Base-by-base conservation (phyloP, 2,113 vertebrate genomes). In the Cichladusa arquata region DNA sequence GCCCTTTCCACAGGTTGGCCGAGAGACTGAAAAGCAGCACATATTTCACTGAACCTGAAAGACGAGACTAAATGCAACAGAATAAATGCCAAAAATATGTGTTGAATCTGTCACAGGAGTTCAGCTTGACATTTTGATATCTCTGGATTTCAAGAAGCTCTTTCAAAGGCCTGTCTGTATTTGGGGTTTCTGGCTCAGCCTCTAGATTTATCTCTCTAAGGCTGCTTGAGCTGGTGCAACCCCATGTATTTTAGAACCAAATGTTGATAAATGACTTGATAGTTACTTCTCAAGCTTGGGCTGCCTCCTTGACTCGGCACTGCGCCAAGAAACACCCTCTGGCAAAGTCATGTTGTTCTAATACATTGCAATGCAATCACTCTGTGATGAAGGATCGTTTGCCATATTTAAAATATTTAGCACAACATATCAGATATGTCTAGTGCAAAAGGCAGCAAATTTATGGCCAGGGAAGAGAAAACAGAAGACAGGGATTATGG, bases 331-430 rank as follows among this genome's bases (percentile, higher is more conserved):
- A 94, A 94, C 80, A 90, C 92, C 93, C 90, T 83, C 90, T 92
- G 92, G 96, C 93, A 94, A 96, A 95, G 93, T 94, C 90, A 64
- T 67, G 82, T 88, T 92, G 71, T 74, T 96, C 90, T 95, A 86
- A 94, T 88, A 81, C 77, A 65, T 74, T 50, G 69, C 82, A 93
- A 90, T 88, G 92, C 67, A 88, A 90, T 94, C 77, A 53, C 86
- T 93, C 80, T 72, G 60, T 1, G 23, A 88, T 90, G 92, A 96
- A 60, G 86, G 69, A 92, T 92, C 2, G 0, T 86, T 94, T 95
- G 86, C 93, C 86, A 90, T 72, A 57, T 88, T 65, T 95, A 56
- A 94, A 93, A 96, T 81, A 92, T 71, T 94, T 96, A 94, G 92
- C 90, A 78, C 23, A 42, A 73, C 31, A 10, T 57, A 88, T 83